These are phyloP conservation scores for Alexandromys fortis DNA, from an alignment of 2,113 vertebrate genomes.

Conservation along the genomic window DNA sequence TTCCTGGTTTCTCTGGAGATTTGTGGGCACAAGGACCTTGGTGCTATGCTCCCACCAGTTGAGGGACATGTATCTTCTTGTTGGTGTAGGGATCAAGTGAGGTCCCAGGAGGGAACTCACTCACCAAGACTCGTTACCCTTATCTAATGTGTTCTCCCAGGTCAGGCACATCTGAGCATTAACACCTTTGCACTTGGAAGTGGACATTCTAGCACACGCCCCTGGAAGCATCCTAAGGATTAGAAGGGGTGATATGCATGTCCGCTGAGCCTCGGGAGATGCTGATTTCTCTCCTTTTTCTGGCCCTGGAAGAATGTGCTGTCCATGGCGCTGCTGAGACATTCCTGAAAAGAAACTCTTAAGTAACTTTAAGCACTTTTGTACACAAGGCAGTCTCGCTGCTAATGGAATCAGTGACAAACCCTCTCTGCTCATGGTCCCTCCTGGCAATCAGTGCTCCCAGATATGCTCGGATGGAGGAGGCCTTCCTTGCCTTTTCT, in stretches of 20 bases:
- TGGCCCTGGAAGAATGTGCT: not conserved
- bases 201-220: not conserved
- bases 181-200: not conserved
- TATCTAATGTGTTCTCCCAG: not conserved
- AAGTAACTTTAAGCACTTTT: not conserved
- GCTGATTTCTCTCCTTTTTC: not conserved
- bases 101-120: not conserved
- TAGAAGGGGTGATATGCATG: not conserved
- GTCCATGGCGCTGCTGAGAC: not conserved
- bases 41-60: not conserved
- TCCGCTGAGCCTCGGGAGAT: not conserved
- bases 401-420: not conserved
- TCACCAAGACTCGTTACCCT: not conserved
- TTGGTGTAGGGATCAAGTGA: not conserved
- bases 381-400: not conserved
- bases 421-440: fast-evolving
- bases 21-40: not conserved
- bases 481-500: not conserved
- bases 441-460: not conserved
- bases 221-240: not conserved
- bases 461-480: not conserved
- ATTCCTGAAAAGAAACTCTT: not conserved
- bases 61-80: not conserved
- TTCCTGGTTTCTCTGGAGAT: not conserved
- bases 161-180: not conserved